Percentiles rank a stretch among this genome's conserved stretches.
phyloP scores from a whole-genome alignment of 2,113 vertebrate genomes.

The Corythornis madagascariensis region DNA sequence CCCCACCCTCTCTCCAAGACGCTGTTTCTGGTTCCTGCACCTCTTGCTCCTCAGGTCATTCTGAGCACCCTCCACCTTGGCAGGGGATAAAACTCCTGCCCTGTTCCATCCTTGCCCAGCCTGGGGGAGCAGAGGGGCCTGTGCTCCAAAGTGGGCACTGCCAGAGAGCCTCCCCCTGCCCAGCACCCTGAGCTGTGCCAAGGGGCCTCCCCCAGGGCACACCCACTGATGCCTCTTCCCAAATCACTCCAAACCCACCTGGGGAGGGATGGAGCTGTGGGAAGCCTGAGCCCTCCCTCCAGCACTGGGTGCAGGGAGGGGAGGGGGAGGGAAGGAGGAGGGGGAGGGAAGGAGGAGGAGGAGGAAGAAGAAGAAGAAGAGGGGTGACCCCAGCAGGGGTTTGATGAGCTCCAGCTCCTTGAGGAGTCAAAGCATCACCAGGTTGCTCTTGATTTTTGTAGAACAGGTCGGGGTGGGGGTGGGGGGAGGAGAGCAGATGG shows the following conservation, averaged over 20 bases:
- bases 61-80: fast-evolving
- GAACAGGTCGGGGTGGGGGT: neutral
- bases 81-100: fast-evolving
- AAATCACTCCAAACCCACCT: neutral
- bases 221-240: neutral
- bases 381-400: neutral
- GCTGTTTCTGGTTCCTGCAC: neutral
- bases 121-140: neutral
- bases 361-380: neutral
- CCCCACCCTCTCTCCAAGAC: fast-evolving
- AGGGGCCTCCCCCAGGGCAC: neutral
- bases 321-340: neutral
- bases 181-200: neutral
- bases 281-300: neutral
- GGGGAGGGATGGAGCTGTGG: fast-evolving
- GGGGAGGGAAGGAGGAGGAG: neutral
- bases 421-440: neutral
- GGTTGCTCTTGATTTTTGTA: slow-evolving; percentile 67
- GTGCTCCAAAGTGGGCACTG: neutral
- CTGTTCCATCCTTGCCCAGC: fast-evolving
- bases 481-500: slow-evolving; percentile 1
- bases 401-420: neutral
- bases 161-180: neutral
- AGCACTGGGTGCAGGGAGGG: neutral
- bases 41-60: neutral